Conservation (phyloP, 2,113 vertebrate genomes). For the Dromaius novaehollandiae region DNA sequence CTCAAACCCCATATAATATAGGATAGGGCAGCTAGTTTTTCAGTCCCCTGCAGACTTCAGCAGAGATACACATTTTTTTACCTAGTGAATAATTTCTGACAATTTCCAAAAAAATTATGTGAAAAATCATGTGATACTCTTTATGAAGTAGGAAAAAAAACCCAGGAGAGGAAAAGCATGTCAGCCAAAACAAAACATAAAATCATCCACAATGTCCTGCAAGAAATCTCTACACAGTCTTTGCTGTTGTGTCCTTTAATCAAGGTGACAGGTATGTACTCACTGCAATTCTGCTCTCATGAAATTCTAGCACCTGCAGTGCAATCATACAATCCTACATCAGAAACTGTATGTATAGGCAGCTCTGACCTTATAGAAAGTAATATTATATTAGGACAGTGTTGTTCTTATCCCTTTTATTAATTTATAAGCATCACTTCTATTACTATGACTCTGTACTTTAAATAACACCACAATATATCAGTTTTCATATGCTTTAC, state of each 20-base stretch:
- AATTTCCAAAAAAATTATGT: background rate
- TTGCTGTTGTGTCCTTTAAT: background rate
- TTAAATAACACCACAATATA: background rate
- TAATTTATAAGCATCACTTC: background rate
- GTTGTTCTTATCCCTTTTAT: background rate
- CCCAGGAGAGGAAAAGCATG: background rate
- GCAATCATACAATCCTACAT: too few relatives aligned
- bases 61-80: too few relatives aligned
- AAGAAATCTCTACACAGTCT: background rate
- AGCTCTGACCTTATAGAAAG: background rate
- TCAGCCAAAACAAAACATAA: background rate
- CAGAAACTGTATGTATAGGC: background rate
- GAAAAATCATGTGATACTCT: background rate
- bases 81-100: background rate
- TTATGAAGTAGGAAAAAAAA: background rate
- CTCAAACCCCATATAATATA: too few relatives aligned
- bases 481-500: too few relatives aligned
- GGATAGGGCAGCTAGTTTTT: too few relatives aligned
- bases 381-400: background rate
- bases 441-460: background rate
- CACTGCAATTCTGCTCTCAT: background rate
- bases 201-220: background rate
- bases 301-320: background rate
- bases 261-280: background rate
- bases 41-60: too few relatives aligned